A percentile compares a stretch with the other conserved stretches of the same genome.
phyloP scores from a whole-genome alignment of 2,888 invertebrate species.

The Clitarchus hookeri region DNA sequence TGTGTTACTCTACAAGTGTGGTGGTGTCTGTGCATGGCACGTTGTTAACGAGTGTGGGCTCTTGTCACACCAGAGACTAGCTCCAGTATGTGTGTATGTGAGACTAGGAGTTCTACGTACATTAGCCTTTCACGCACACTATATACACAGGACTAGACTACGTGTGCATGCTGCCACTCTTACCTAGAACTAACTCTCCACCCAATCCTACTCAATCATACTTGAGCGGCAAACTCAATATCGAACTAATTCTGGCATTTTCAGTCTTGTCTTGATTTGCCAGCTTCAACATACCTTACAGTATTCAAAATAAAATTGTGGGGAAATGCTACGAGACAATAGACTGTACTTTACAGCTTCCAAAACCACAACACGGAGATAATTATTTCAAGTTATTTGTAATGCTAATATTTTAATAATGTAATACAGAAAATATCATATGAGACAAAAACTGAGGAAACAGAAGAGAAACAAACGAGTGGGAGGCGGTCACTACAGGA shows the following conservation, averaged over 20 bases:
- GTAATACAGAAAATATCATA: neutral
- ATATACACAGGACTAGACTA: neutral
- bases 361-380: neutral
- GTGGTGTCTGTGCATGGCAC: too few relatives aligned
- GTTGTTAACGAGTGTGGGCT: too few relatives aligned
- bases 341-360: neutral
- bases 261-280: neutral
- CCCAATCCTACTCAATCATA: neutral
- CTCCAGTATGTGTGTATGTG: neutral
- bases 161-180: neutral
- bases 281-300: neutral
- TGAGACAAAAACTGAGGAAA: neutral
- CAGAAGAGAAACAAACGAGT: too few relatives aligned
- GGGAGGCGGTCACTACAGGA: too few relatives aligned
- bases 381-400: neutral
- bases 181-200: neutral
- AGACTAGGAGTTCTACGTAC: neutral
- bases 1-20: too few relatives aligned
- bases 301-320: neutral
- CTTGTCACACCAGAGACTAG: too few relatives aligned
- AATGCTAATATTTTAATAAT: neutral
- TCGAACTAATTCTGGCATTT: neutral
- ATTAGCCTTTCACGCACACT: neutral
- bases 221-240: neutral
- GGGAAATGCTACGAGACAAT: neutral